Evolutionary conservation across 2,797 vertebrate genomes (phyloP), one percentile per base, ranked within the genome.

Genomic region (Mus minutoides): DNA sequence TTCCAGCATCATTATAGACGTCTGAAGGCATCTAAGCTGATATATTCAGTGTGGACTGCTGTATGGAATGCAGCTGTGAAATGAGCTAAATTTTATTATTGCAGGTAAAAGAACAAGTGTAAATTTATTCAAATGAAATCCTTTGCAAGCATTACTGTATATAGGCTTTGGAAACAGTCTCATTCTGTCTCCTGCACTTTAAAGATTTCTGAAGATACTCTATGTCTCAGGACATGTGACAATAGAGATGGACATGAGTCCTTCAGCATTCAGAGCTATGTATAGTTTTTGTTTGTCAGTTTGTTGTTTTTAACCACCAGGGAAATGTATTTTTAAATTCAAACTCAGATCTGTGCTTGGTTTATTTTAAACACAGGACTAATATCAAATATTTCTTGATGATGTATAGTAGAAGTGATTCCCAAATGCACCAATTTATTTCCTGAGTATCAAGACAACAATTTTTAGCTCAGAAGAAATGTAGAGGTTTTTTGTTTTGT

Each of bases 51-150:
- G 88, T 84, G 67, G 91, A 91, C 91, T 84, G 37, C 58, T 92
- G 13, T 92, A 84, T 87, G 73, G 52, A 56, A 92, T 90, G 94
- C 93, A 96, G 96, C 97, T 97, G 95, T 96, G 95, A 92, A 96
- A 92, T 96, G 92, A 96, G 75, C 90, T 97, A 80, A 92, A 97
- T 95, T 96, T 95, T 97, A 94, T 97, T 97, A 92, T 92, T 97
- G 92, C 91, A 98, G 96, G 93, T 96, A 92, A 93, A 90, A 96
- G 62, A 87, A 90, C 62, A 40, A 40, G 82, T 96, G 91, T 87
- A 90, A 97, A 96, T 96, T 91, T 97, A 97, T 97, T 98, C 95
- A 96, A 84, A 96, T 95, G 92, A 97, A 96, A 82, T 96, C 29
- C 84, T 93, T 90, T 92, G 88, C 92, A 92, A 97, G 91, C 64